These are phyloP conservation scores for Mellivora capensis DNA, from an alignment of 2,113 vertebrate species.

Conservation along the genomic window DNA sequence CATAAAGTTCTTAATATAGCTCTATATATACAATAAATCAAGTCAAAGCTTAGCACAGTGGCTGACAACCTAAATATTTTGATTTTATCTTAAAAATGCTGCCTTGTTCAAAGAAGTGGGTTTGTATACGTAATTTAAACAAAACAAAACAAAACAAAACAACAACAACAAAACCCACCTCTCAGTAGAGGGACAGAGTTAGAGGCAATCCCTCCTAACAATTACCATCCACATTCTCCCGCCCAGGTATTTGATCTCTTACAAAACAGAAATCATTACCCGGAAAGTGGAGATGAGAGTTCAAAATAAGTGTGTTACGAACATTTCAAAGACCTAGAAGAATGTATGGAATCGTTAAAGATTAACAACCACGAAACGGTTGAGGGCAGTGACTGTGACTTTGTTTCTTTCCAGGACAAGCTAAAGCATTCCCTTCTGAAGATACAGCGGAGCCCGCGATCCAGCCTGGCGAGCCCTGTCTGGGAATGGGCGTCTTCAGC, in stretches of 20 bases:
- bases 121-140: not conserved
- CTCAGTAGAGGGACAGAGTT: not conserved
- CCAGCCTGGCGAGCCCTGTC: not conserved
- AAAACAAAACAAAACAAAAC: too few species aligned
- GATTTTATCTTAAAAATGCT: not conserved
- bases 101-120: not conserved
- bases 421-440: not conserved
- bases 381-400: rapidly evolving
- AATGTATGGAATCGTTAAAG: not conserved
- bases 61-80: not conserved
- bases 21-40: not conserved
- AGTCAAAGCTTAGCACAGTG: not conserved
- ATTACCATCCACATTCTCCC: too few species aligned
- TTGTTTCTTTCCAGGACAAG: not conserved
- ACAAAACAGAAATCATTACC: not conserved
- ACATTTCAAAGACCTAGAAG: not conserved
- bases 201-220: too few species aligned
- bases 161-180: too few species aligned
- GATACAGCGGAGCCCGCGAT: not conserved
- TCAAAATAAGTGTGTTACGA: not conserved
- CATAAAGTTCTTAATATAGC: not conserved
- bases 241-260: not conserved
- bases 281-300: not conserved
- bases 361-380: not conserved
- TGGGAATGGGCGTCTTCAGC: not conserved